These are phyloP conservation scores for Chelonoidis abingdonii DNA, from an alignment of 2,113 vertebrate species.

Conservation along the genomic window DNA sequence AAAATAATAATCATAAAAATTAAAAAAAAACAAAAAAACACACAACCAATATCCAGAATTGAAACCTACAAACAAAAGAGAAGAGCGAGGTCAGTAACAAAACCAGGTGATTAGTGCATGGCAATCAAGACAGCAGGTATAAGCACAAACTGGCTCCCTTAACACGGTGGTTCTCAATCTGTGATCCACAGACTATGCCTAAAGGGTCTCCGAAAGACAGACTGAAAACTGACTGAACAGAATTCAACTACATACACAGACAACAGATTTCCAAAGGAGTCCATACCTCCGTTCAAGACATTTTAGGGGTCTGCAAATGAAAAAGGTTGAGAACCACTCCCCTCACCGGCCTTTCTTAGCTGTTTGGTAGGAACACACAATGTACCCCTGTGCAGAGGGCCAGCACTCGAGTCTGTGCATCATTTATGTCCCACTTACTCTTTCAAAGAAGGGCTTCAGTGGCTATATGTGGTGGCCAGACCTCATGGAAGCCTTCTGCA, in stretches of 20 bases:
- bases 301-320: constrained; percentile 27
- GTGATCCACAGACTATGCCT: no score
- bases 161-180: neutral
- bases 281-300: no score
- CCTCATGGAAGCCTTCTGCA: neutral
- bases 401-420: neutral
- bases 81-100: constrained; percentile 49
- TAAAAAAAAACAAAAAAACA: constrained; percentile 14
- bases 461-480: neutral
- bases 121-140: neutral
- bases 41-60: constrained; percentile 72
- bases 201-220: no score
- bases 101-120: constrained; percentile 10
- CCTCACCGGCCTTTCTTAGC: neutral
- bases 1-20: constrained; percentile 20
- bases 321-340: neutral
- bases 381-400: neutral
- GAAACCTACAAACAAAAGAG: constrained; percentile 74
- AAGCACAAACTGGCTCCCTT: neutral
- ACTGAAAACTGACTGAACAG: no score
- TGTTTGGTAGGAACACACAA: neutral
- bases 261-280: no score
- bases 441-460: neutral
- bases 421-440: neutral
- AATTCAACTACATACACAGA: no score